Evolutionary conservation across 2,888 invertebrate genomes (phyloP), one percentile per base, ranked within the genome.

Genomic region (Dynastes hyllus): DNA sequence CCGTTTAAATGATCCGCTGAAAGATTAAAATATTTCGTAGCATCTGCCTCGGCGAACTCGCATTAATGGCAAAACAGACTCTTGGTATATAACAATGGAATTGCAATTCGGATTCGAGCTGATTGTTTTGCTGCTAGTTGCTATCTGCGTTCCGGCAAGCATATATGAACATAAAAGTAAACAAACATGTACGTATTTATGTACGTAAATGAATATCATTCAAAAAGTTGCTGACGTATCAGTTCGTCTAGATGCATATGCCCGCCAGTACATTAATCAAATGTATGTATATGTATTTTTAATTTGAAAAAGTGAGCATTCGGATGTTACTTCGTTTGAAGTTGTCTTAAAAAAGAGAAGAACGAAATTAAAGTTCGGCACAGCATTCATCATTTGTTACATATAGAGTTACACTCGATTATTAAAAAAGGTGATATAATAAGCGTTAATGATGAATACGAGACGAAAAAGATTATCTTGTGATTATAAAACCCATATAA

Each of bases 1-100:
- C 51, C 51, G 69, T 37, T 22, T 29, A 16, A 11, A 16, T 69
- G n/a, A n/a, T 69, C 32, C 27, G 69, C 51, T 51, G 27, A 69
- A 69, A 69, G 51, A 51, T 69, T 69, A 51, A 51, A 67, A 67
- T 67, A 67, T 67, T 27, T 67, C 32, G 67, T 45, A 22, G 27
- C 67, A 69, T 69, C 50, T 16, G 51, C 50, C 13, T 27, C 51
- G 29, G n/a, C 16, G 69, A 69, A 69, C 29, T 69, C 8, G 50
- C 40, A n/a, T 6, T 50, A 27, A 51, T 51, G 69, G 29, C 13
- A 51, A 45, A 69, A 67, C 66, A 67, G 45, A 58, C 55, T 5
- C 45, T 40, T n/a, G 69, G 50, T 63, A 63, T 29, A 11, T 51
- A 69, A 69, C 69, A 69, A 51, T 69, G 32, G 69, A 50, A 69